These are phyloP conservation scores for Bambusicola thoracicus DNA, from an alignment of 2,113 vertebrate genomes.

Conservation along the genomic window DNA sequence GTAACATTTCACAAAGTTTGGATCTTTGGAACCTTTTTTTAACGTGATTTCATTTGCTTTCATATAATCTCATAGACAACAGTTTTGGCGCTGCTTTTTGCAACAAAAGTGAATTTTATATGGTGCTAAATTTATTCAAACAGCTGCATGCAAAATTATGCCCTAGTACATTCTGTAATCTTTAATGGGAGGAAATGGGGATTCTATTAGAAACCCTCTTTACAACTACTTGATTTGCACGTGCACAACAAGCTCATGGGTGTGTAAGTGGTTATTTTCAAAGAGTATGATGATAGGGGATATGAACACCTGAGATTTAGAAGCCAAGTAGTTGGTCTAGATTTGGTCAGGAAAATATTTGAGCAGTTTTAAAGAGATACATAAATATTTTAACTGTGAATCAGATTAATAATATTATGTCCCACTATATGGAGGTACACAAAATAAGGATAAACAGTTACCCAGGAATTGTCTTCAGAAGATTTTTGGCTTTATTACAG, in stretches of 20 bases:
- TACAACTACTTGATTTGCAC: not conserved
- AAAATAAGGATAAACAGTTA: not conserved
- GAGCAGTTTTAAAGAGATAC: not conserved
- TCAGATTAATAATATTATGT: not conserved
- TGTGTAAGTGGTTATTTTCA: not conserved
- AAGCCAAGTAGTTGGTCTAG: not conserved
- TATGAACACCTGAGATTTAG: not conserved
- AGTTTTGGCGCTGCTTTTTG: not conserved
- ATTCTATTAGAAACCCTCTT: constrained; percentile 28
- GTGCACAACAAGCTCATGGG: not conserved
- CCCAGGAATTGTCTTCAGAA: not conserved
- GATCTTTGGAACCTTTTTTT: not conserved
- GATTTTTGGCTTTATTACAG: not conserved
- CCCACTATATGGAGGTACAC: not conserved
- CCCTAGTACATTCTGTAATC: constrained; percentile 1
- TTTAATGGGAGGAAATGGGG: not conserved
- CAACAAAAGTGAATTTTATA: not conserved
- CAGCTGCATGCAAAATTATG: constrained; percentile 24
- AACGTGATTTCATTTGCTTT: not conserved
- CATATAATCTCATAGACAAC: not conserved
- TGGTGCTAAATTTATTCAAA: constrained; percentile 36
- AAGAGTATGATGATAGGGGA: not conserved
- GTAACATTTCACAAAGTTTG: not conserved
- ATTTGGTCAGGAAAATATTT: not conserved
- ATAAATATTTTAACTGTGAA: not conserved